Evolutionary conservation across 2,113 vertebrate genomes (phyloP).

Genomic region (Ictidomys tridecemlineatus): DNA sequence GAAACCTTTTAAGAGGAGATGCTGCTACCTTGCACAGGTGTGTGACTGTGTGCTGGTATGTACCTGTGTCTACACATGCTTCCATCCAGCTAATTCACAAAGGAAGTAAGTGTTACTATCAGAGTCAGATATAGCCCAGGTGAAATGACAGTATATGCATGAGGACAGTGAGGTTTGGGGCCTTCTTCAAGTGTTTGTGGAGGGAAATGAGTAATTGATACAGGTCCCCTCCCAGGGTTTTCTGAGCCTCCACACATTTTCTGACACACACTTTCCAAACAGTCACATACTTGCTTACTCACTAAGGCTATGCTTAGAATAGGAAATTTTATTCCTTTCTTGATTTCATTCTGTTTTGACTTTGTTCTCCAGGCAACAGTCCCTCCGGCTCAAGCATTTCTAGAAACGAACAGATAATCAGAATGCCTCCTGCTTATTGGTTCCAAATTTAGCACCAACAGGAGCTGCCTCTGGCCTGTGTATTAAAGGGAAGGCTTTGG

Average conservation of each 20-base stretch:
- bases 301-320: slow-evolving; percentile 43
- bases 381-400: slow-evolving; percentile 38
- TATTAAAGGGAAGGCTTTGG: not conserved
- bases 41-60: too few relatives aligned
- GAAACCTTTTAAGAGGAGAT: not conserved
- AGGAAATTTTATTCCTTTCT: slow-evolving; percentile 63
- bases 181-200: not conserved
- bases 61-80: not conserved
- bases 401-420: slow-evolving; percentile 68
- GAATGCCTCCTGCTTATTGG: not conserved
- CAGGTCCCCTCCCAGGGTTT: not conserved
- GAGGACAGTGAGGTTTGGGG: not conserved
- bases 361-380: slow-evolving; percentile 77
- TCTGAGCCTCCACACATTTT: not conserved
- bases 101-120: not conserved
- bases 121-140: not conserved
- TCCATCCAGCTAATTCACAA: not conserved
- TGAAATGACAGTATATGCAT: not conserved
- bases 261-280: slow-evolving; percentile 67
- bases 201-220: not conserved
- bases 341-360: slow-evolving; percentile 46
- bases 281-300: slow-evolving; percentile 50
- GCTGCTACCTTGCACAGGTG: not conserved
- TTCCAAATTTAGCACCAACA: slow-evolving; percentile 20
- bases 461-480: not conserved